Percentiles rank a stretch among this genome's conserved stretches.
Evolutionary conservation across 2,113 vertebrate species (phyloP).

Genomic region (Melospiza melodia): DNA sequence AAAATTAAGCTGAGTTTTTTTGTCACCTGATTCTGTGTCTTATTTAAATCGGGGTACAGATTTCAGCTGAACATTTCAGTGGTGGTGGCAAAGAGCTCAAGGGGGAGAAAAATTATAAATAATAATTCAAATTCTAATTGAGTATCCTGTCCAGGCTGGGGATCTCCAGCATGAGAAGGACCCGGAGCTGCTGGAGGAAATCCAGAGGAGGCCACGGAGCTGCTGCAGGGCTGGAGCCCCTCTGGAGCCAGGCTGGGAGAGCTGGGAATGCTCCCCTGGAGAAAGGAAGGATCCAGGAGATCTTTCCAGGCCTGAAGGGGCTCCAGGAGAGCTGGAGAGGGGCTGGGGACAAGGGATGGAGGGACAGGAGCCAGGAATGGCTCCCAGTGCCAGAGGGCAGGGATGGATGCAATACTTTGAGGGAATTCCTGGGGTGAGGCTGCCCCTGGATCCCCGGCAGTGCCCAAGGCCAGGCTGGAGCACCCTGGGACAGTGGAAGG

Average conservation of each 20-base stretch:
- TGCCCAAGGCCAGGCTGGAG: accelerated
- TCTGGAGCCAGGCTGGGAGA: background rate
- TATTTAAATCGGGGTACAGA: background rate
- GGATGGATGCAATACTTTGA: accelerated
- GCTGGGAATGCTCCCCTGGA: accelerated
- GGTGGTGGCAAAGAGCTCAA: background rate
- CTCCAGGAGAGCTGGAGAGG: background rate
- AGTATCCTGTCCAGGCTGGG: background rate
- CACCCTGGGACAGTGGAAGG: accelerated
- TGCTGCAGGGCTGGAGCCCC: background rate
- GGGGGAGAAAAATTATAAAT: background rate
- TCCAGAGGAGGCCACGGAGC: no score
- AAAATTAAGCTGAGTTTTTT: background rate
- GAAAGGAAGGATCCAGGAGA: accelerated
- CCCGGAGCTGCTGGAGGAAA: background rate
- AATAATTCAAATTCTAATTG: background rate
- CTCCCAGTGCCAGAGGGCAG: background rate
- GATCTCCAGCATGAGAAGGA: accelerated
- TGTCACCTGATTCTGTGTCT: background rate
- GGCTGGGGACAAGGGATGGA: accelerated
- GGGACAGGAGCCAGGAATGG: background rate
- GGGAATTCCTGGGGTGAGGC: background rate
- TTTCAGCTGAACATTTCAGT: background rate
- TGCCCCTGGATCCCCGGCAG: background rate
- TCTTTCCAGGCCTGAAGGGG: background rate